Conservation (phyloP, 2,113 vertebrate genomes). For the Daboia siamensis region DNA sequence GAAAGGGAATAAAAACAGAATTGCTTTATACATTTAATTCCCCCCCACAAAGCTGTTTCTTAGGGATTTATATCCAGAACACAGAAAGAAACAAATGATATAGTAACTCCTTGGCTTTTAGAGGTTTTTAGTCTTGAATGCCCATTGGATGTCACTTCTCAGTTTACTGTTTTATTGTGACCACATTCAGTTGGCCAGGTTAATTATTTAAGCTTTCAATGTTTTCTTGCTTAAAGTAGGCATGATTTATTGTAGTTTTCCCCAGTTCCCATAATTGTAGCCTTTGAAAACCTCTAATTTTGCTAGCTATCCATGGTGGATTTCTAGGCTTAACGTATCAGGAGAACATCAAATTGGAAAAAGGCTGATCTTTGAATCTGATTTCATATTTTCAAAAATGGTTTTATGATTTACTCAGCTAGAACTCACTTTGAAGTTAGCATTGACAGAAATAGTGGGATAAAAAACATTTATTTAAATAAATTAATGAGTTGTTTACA, state of each 20-base stretch:
- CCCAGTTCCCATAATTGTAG: neutral
- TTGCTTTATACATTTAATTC: neutral
- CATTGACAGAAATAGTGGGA: neutral
- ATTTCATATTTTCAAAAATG: neutral
- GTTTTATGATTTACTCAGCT: neutral
- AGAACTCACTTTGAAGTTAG: neutral
- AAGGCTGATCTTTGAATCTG: neutral
- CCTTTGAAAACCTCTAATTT: neutral
- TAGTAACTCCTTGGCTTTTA: neutral
- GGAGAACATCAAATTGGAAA: neutral
- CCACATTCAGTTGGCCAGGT: neutral
- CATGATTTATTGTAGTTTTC: neutral
- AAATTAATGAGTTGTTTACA: neutral
- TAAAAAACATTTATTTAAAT: neutral
- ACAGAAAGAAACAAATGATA: neutral
- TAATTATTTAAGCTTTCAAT: neutral
- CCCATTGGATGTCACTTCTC: neutral
- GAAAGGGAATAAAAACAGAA: neutral
- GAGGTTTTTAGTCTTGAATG: neutral
- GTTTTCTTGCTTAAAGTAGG: neutral
- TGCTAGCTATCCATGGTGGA: neutral
- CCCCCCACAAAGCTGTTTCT: fast-evolving
- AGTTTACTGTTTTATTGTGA: neutral
- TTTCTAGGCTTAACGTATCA: neutral
- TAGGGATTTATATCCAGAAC: neutral